Base-by-base conservation (phyloP, 2,888 invertebrate species). In the Meiosimyza platycephala region DNA sequence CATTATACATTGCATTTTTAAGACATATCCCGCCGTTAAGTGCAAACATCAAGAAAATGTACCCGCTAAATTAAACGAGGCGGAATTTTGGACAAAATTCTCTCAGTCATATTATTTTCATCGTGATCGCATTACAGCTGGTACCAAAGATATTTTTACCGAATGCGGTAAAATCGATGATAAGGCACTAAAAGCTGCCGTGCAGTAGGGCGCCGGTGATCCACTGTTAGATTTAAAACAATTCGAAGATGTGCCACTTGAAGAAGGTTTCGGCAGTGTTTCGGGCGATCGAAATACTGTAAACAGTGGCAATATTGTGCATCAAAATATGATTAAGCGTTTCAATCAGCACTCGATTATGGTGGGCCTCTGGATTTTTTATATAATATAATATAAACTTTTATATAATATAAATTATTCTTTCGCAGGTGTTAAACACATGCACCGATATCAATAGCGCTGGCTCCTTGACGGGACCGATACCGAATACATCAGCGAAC, bases 101-200 rank as follows among this genome's bases (percentile, higher is more conserved):
- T 99, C 99, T 89, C 99, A 99, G 86, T 99, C 98, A 16, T 99
- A 99, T 89, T 99, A 99, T 89, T 96, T 95, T 89, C 98, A 99
- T 89, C 92, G 97, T 89, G 96, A 97, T 88, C 93, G 96, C 72
- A 94, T 96, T 79, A 94, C 94, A 79, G 92, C 94, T 22, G 94
- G 95, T 78, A 94, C 93, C 83, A 97, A 98, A 89, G 99, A 99
- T 87, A 90, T 99, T 74, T 99, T 99, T 86, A 95, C 97, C 28
- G 99, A 99, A 88, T 99, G 99, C 90, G 97, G 97, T 77, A 96
- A 96, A 90, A 91, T 94, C 81, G 99, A 99, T 86, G 99, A 99
- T 83, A 92, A 93, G 86, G 90, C 92, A 78, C 88, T 93, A 81
- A 92, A 91, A 81, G 92, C 91, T 76, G 95, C 95, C 72, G 93